These are phyloP conservation scores for Desoria tigrina DNA, from an alignment of 2,888 invertebrate genomes.

Conservation along the genomic window DNA sequence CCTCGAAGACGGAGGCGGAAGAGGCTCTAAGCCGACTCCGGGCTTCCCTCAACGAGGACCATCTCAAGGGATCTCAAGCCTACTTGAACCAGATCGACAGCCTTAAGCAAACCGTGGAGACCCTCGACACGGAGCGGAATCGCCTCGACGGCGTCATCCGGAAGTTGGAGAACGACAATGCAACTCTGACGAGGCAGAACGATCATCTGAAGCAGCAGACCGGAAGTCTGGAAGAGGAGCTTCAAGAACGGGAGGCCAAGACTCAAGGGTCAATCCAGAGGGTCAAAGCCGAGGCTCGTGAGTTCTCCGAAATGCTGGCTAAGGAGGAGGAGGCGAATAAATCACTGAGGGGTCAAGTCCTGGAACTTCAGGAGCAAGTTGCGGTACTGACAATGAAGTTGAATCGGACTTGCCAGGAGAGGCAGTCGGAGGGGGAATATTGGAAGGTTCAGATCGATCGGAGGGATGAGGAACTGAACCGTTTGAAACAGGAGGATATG, in stretches of 20 bases:
- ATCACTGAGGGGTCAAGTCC: slow-evolving; percentile 31
- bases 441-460: slow-evolving; percentile 45
- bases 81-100: slow-evolving; percentile 33
- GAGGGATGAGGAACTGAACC: slow-evolving; percentile 39
- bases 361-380: slow-evolving; percentile 43
- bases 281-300: slow-evolving; percentile 44
- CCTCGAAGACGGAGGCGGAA: slow-evolving; percentile 46
- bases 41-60: slow-evolving; percentile 40
- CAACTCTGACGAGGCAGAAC: slow-evolving; percentile 33
- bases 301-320: slow-evolving; percentile 32
- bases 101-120: slow-evolving; percentile 42
- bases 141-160: slow-evolving; percentile 31
- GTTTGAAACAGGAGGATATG: slow-evolving; percentile 50
- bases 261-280: background rate
- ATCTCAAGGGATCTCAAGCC: slow-evolving; percentile 32
- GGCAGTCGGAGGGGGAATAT: slow-evolving; percentile 33
- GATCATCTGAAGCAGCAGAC: slow-evolving; percentile 44
- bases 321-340: slow-evolving; percentile 47
- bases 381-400: slow-evolving; percentile 25
- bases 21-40: slow-evolving; percentile 38
- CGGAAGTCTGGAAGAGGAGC: slow-evolving; percentile 23
- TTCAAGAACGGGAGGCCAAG: slow-evolving; percentile 24
- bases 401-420: slow-evolving; percentile 27
- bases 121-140: slow-evolving; percentile 36
- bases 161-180: slow-evolving; percentile 46